These are phyloP conservation scores for Metridium senile DNA, from an alignment of 92 coral and sea anemone genomes.

Conservation along the genomic window DNA sequence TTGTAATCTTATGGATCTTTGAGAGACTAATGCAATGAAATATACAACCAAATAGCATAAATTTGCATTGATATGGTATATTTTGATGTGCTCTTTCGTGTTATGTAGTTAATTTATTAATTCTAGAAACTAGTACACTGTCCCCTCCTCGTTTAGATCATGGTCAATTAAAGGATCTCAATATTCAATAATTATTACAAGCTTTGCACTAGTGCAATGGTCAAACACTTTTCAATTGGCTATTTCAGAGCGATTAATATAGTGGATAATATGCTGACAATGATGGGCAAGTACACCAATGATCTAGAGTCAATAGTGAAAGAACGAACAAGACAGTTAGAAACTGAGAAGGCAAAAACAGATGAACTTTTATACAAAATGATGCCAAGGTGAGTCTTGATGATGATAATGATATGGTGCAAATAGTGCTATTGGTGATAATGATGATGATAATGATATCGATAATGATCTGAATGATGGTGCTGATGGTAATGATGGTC, in stretches of 20 bases:
- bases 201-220: too few species aligned
- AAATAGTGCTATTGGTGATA: background rate
- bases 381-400: slow-evolving; percentile 63
- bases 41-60: too few species aligned
- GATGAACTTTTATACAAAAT: slow-evolving; percentile 67
- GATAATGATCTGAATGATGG: background rate
- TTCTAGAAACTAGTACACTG: too few species aligned
- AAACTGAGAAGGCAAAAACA: slow-evolving; percentile 66
- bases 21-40: too few species aligned
- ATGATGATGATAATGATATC: background rate
- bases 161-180: too few species aligned
- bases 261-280: slow-evolving; percentile 76
- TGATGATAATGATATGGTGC: background rate
- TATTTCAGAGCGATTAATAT: slow-evolving; percentile 51
- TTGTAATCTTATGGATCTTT: too few species aligned
- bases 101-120: too few species aligned
- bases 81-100: too few species aligned
- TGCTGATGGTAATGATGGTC: background rate
- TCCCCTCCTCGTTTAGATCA: too few species aligned
- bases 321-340: slow-evolving; percentile 71
- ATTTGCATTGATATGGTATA: too few species aligned
- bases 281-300: slow-evolving; percentile 82
- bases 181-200: too few species aligned
- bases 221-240: too few species aligned
- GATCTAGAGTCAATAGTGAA: slow-evolving; percentile 68